Conservation (phyloP, 1,140 invertebrate genomes). For the Linepithema humile region DNA sequence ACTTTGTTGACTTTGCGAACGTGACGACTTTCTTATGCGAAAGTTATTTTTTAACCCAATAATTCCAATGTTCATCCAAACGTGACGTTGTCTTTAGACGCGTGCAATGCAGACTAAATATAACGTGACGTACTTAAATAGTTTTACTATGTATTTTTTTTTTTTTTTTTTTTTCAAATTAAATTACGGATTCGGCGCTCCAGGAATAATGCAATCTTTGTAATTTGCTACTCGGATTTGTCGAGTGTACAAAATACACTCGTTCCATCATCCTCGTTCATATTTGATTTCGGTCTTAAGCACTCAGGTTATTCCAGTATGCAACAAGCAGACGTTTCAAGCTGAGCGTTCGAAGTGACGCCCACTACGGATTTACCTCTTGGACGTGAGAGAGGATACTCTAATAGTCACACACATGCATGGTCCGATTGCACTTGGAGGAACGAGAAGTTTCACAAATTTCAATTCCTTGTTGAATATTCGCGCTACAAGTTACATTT, state of each 20-base stretch:
- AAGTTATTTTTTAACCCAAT: slow-evolving; percentile 39
- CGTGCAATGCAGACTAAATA: slow-evolving; percentile 42
- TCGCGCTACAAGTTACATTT: not conserved
- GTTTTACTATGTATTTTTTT: slow-evolving; percentile 1
- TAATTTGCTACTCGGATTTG: too few species aligned
- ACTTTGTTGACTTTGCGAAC: slow-evolving; percentile 40
- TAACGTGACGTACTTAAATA: slow-evolving; percentile 48
- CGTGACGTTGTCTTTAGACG: slow-evolving; percentile 36
- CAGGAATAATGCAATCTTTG: not conserved
- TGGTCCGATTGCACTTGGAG: not conserved
- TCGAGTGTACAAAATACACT: too few species aligned
- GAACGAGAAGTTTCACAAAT: not conserved
- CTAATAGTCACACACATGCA: not conserved
- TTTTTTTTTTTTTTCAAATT: not conserved
- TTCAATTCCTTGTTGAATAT: not conserved
- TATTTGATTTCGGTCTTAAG: not conserved
- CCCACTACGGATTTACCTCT: not conserved
- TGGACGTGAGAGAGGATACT: not conserved
- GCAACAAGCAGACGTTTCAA: slow-evolving; percentile 34
- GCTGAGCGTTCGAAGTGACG: slow-evolving; percentile 19
- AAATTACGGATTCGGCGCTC: not conserved
- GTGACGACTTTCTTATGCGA: slow-evolving; percentile 24
- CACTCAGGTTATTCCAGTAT: not conserved
- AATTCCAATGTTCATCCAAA: slow-evolving; percentile 12
- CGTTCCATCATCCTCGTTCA: not conserved